Base-by-base conservation (phyloP, 2,888 invertebrate genomes). In the Leptopterna dolabrata region DNA sequence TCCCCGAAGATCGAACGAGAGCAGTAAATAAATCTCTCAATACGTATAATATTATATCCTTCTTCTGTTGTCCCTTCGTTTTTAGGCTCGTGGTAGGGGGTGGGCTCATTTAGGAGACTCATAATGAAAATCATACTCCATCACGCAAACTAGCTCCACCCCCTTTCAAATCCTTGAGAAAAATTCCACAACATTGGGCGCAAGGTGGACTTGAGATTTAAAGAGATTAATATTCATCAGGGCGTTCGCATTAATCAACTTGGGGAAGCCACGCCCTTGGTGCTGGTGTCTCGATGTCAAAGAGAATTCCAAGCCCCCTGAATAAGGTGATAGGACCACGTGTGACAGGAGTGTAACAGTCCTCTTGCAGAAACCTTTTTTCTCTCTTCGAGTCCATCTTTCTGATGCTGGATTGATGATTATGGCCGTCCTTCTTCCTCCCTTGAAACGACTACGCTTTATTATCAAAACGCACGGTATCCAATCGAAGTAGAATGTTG, bases 161-260 rank as follows among this genome's bases (percentile, higher is more conserved):
- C 45, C 24, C 27, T 78, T 45, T 78, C 45, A 24, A 13, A 43
- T 45, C 78, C 43, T 45, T 78, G 45, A 19, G 24, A 45, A 81
- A 81, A 81, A 81, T n/a, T 45, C 29, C 27, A 19, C 29, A 55
- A 27, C 81, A 55, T 55, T 27, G 51, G 47, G 63, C 63, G 51
- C 81, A 81, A 81, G 51, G 51, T 81, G 55, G 81, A 81, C 63
- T 81, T 78, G 78, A 19, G 83, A 70, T 83, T 83, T 43, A 16
- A 29, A 70, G 41, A 70, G 83, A 83, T 83, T 83, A 83, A 83
- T 83, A 83, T 83, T 83, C 83, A 83, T 83, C 63, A 36, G 43
- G 70, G 63, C 30, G 51, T 29, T 63, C 83, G 70, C 83, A 83
- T 83, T 83, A 83, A 83, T 83, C 83, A 83, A 70, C 81, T 47